A percentile compares a stretch with the other conserved stretches of the same genome.
phyloP scores from a whole-genome alignment of 1,140 invertebrate genomes.

The Phymorhynchus buccinoides region DNA sequence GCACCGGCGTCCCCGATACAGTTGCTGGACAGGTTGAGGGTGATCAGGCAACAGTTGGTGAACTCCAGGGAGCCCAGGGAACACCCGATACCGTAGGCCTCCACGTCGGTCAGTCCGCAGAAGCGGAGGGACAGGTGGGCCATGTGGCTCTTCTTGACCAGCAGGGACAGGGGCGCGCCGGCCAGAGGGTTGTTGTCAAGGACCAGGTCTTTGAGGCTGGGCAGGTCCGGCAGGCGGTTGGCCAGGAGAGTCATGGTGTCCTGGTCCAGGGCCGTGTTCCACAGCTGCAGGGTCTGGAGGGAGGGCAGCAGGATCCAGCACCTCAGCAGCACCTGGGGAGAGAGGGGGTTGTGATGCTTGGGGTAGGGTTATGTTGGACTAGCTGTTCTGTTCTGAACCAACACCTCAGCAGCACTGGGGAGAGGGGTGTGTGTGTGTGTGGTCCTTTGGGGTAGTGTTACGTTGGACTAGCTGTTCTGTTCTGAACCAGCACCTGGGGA shows the following conservation, averaged over 20 bases:
- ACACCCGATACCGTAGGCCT: neutral
- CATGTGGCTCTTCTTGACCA: neutral
- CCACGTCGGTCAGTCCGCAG: neutral
- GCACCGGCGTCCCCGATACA: neutral
- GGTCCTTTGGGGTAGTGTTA: no score
- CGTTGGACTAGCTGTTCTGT: no score
- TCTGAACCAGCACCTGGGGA: no score
- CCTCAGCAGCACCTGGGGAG: neutral
- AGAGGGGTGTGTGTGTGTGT: no score
- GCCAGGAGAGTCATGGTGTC: neutral
- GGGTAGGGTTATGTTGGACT: no score
- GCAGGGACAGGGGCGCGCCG: neutral
- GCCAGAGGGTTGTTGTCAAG: conserved; percentile 3
- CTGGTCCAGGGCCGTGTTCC: neutral
- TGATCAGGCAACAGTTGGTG: neutral
- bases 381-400: no score
- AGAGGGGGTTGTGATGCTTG: no score
- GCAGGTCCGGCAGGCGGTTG: neutral
- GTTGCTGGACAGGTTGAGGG: conserved; percentile 28
- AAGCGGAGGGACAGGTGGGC: neutral
- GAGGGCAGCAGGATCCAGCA: neutral
- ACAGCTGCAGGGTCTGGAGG: neutral
- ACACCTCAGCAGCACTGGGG: no score
- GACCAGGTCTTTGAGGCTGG: neutral
- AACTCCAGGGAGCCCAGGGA: neutral